Percentiles rank a stretch among this genome's conserved stretches.
These are phyloP conservation scores for Drosophila mercatorum DNA, from an alignment of 2,888 invertebrate genomes.

Conservation along the genomic window DNA sequence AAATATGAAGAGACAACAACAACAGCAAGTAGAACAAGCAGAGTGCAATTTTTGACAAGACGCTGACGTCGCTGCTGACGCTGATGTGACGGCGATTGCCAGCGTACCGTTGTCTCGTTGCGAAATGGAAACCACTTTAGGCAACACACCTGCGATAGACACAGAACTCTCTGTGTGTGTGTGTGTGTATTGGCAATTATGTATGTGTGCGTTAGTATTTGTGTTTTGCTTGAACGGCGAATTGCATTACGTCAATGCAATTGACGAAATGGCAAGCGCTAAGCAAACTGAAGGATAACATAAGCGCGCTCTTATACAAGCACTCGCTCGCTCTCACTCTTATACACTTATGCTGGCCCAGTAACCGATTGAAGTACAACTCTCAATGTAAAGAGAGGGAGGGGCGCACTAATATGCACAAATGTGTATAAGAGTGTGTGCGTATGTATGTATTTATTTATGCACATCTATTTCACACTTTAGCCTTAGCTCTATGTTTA, in stretches of 20 bases:
- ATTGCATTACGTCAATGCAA: constrained; percentile 69
- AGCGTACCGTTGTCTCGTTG: constrained; percentile 32
- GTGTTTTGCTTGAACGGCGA: constrained; percentile 34
- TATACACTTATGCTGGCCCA: constrained; percentile 37
- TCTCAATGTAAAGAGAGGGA: constrained; percentile 22
- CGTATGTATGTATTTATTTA: neutral
- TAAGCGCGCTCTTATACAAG: neutral
- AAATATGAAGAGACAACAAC: constrained; percentile 48
- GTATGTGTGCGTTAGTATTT: constrained; percentile 24
- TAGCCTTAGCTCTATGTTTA: constrained; percentile 34
- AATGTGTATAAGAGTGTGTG: neutral
- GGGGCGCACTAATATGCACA: neutral
- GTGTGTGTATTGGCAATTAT: constrained; percentile 27
- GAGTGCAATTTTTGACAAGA: constrained; percentile 63
- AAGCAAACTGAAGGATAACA: constrained; percentile 58
- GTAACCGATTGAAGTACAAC: constrained; percentile 53
- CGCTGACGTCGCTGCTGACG: constrained; percentile 40
- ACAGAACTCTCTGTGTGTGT: constrained; percentile 14
- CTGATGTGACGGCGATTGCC: constrained; percentile 48
- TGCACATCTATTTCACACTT: constrained; percentile 24
- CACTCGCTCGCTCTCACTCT: neutral
- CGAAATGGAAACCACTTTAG: constrained; percentile 75
- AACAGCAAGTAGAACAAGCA: constrained; percentile 25
- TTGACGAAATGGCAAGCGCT: constrained; percentile 45
- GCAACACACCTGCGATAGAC: constrained; percentile 69